Evolutionary conservation across 1,140 invertebrate genomes (phyloP).

Genomic region (Eubasilissa regina): DNA sequence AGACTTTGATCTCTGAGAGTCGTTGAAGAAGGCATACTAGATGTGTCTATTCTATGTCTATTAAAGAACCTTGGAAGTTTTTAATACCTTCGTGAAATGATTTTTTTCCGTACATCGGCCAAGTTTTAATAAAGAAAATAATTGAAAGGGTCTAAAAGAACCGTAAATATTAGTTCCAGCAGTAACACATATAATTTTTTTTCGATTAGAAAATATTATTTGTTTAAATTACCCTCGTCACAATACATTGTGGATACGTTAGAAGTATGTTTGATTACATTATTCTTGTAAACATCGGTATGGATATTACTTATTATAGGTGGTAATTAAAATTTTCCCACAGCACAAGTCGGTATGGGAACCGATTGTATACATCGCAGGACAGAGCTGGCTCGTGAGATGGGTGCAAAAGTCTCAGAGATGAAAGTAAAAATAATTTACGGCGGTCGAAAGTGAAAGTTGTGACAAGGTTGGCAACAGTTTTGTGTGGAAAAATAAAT

Average conservation of each 20-base stretch:
- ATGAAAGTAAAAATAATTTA: constrained; percentile 42
- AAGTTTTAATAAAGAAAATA: too few species aligned
- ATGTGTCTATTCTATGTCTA: too few species aligned
- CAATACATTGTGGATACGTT: background rate
- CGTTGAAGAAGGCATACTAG: too few species aligned
- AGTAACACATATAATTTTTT: too few species aligned
- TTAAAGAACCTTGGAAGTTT: too few species aligned
- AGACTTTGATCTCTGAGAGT: too few species aligned
- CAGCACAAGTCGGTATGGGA: constrained; percentile 13
- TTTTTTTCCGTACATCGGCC: too few species aligned
- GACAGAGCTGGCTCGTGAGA: background rate
- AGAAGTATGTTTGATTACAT: background rate
- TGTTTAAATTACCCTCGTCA: too few species aligned
- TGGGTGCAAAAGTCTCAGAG: constrained; percentile 11
- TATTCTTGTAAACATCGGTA: background rate
- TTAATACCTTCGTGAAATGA: too few species aligned
- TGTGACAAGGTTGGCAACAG: constrained; percentile 25
- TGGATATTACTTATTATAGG: constrained; percentile 13
- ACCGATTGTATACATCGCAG: background rate
- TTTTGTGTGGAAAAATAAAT: background rate
- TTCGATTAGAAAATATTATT: too few species aligned
- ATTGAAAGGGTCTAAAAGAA: too few species aligned
- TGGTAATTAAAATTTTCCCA: constrained; percentile 13
- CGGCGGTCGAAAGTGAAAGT: constrained; percentile 19
- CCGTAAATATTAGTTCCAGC: too few species aligned